A percentile compares a stretch with the other conserved stretches of the same genome.
These are phyloP conservation scores for Lithobates pipiens DNA, from an alignment of 2,797 vertebrate genomes.

Conservation along the genomic window DNA sequence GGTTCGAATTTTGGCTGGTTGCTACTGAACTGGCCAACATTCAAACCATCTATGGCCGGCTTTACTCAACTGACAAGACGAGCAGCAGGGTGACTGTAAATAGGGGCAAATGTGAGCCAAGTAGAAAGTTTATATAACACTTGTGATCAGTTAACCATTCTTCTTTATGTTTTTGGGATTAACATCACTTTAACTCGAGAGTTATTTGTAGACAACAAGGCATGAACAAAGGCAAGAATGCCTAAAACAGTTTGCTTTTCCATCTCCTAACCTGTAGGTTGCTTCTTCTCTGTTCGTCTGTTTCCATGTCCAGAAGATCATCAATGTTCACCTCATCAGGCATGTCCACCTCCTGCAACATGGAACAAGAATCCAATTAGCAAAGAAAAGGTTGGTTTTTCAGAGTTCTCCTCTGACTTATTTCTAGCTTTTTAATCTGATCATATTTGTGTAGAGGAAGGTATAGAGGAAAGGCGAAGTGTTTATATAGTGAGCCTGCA, in stretches of 20 bases:
- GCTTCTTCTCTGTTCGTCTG: slow-evolving; percentile 75
- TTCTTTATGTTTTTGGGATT: too few species aligned
- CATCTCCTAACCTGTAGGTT: slow-evolving; percentile 78
- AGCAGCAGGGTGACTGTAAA: too few species aligned
- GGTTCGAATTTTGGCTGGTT: too few species aligned
- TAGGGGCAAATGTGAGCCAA: too few species aligned
- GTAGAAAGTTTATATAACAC: too few species aligned
- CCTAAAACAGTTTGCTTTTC: neutral
- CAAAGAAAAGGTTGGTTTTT: neutral
- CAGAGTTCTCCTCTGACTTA: neutral
- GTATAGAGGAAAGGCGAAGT: slow-evolving; percentile 8
- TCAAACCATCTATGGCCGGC: too few species aligned
- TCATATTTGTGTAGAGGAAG: neutral
- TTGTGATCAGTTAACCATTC: too few species aligned
- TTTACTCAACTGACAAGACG: too few species aligned
- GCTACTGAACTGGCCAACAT: too few species aligned
- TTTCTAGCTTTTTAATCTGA: neutral
- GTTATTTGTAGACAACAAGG: too few species aligned
- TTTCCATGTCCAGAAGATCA: slow-evolving; percentile 81
- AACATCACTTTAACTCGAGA: too few species aligned
- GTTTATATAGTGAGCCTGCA: neutral
- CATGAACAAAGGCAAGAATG: too few species aligned
- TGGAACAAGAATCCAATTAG: neutral
- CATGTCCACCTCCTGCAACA: slow-evolving; percentile 78
- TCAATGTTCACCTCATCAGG: slow-evolving; percentile 90